phyloP scores from a whole-genome alignment of 2,797 vertebrate genomes.

The Gambusia yucatana region DNA sequence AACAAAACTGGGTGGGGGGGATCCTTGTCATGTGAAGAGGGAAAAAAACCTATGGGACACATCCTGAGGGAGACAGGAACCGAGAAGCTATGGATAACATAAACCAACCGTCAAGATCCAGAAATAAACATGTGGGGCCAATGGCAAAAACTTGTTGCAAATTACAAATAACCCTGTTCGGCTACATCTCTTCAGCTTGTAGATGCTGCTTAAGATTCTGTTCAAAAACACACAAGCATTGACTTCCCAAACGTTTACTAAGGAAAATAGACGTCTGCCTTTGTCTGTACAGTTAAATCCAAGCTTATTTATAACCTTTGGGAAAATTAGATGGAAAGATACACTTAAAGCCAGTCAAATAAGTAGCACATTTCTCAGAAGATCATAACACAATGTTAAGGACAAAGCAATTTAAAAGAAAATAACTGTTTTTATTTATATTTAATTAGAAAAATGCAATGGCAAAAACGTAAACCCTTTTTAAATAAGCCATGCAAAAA shows the following conservation, averaged over 20 bases:
- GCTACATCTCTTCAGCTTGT: no score
- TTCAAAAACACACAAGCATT: neutral
- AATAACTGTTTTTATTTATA: neutral
- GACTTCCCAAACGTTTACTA: neutral
- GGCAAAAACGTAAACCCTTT: neutral
- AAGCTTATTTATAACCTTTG: neutral
- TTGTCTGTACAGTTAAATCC: neutral
- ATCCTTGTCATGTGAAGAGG: slow-evolving; percentile 5
- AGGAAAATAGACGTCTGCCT: neutral
- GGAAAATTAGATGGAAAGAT: neutral
- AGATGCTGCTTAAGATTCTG: no score
- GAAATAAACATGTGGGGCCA: slow-evolving; percentile 7
- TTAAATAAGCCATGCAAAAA: neutral
- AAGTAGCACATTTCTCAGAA: neutral
- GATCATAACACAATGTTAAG: neutral
- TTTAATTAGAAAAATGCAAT: neutral
- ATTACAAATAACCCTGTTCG: neutral
- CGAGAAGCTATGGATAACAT: slow-evolving; percentile 8
- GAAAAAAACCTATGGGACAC: neutral
- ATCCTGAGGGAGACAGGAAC: slow-evolving; percentile 6
- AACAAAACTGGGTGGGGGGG: neutral
- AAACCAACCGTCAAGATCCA: neutral
- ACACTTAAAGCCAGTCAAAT: neutral
- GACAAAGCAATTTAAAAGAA: neutral
- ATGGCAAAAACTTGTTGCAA: neutral